These are phyloP conservation scores for Prosopocoilus inquinatus DNA, from an alignment of 2,888 invertebrate species.

Conservation along the genomic window DNA sequence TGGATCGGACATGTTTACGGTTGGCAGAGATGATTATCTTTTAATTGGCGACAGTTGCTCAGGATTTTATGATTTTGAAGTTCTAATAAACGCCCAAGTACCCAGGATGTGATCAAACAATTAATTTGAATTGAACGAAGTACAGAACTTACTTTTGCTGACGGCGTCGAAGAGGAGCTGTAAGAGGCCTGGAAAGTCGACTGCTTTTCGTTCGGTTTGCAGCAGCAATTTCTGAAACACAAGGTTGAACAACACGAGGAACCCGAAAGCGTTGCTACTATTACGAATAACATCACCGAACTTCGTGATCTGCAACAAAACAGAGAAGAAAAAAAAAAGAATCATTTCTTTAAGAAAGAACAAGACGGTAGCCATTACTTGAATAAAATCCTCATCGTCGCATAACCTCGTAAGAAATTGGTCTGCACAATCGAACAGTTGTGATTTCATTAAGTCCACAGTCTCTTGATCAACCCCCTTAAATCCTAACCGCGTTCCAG, in stretches of 20 bases:
- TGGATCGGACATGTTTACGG: too few species aligned
- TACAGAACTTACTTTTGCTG: constrained; percentile 1
- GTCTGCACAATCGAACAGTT: constrained; percentile 16
- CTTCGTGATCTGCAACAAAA: neutral
- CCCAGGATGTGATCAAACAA: too few species aligned
- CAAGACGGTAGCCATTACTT: constrained; percentile 15
- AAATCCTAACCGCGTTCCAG: constrained; percentile 15
- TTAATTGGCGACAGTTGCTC: too few species aligned
- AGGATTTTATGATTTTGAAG: too few species aligned
- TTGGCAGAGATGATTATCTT: too few species aligned
- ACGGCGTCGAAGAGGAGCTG: constrained; percentile 3
- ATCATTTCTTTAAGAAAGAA: neutral
- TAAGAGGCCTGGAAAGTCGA: neutral
- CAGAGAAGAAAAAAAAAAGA: neutral
- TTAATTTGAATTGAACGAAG: too few species aligned
- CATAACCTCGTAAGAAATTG: constrained; percentile 18
- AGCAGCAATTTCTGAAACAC: constrained; percentile 7
- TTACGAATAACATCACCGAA: neutral
- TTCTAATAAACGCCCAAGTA: too few species aligned
- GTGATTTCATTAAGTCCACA: constrained; percentile 27
- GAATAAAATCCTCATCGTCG: constrained; percentile 16
- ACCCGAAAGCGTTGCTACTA: constrained; percentile 2
- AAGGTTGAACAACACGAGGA: constrained; percentile 7
- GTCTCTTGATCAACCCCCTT: constrained; percentile 21
- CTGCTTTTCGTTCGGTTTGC: neutral